phyloP scores from a whole-genome alignment of 2,888 invertebrate species.

The Parascotia fuliginaria region DNA sequence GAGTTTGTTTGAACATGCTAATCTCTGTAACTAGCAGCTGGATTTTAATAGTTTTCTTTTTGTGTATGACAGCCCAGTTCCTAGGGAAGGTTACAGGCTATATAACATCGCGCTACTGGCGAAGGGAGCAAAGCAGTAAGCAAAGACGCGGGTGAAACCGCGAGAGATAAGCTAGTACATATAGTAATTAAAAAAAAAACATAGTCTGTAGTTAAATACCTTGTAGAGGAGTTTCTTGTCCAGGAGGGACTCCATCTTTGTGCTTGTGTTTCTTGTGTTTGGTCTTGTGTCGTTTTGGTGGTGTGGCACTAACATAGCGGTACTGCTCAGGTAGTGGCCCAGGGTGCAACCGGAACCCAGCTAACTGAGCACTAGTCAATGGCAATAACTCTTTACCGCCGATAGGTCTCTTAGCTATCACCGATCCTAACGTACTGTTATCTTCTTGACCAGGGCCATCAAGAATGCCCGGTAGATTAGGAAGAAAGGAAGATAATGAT shows the following conservation, averaged over 20 bases:
- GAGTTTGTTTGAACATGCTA: no score
- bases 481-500: slow-evolving; percentile 97
- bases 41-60: no score
- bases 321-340: slow-evolving; percentile 98
- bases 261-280: slow-evolving; percentile 98
- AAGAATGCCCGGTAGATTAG: slow-evolving; percentile 97
- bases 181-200: not conserved
- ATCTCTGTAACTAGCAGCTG: no score
- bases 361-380: slow-evolving; percentile 93
- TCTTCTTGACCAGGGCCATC: slow-evolving; percentile 95
- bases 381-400: slow-evolving; percentile 94
- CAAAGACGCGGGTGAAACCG: no score
- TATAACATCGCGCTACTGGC: no score
- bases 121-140: no score
- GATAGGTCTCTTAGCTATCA: slow-evolving; percentile 98
- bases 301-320: slow-evolving; percentile 95
- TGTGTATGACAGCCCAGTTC: no score
- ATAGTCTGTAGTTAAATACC: slow-evolving; percentile 81
- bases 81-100: no score
- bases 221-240: slow-evolving; percentile 91
- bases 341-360: slow-evolving; percentile 97
- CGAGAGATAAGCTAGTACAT: no score
- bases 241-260: slow-evolving; percentile 93
- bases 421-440: slow-evolving; percentile 95
- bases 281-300: slow-evolving; percentile 97